Conservation (phyloP, 2,888 invertebrate genomes). For the Athalia cordata region DNA sequence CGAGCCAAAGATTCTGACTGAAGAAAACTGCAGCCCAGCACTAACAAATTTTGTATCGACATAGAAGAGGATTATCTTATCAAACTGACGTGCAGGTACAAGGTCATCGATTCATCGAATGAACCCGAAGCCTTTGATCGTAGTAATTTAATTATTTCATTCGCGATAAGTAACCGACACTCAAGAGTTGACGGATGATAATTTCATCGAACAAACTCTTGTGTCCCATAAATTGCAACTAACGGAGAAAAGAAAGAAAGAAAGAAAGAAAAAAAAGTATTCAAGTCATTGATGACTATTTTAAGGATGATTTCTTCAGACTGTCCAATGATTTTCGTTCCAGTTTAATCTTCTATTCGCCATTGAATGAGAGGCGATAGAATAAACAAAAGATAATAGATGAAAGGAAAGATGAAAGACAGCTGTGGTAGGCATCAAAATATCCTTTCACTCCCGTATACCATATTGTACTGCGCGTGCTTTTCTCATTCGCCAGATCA, state of each 20-base stretch:
- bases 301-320: neutral
- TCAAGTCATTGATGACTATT: neutral
- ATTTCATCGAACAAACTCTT: neutral
- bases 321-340: too few species aligned
- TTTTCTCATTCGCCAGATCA: slow-evolving; percentile 14
- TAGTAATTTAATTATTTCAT: too few species aligned
- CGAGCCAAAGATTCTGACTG: slow-evolving; percentile 74
- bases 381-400: neutral
- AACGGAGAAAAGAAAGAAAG: too few species aligned
- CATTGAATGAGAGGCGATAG: neutral
- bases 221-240: too few species aligned
- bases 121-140: too few species aligned
- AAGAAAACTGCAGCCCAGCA: slow-evolving; percentile 62
- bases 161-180: too few species aligned
- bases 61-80: neutral
- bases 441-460: slow-evolving; percentile 30
- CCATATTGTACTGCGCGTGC: slow-evolving; percentile 3
- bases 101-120: neutral
- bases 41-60: slow-evolving; percentile 57
- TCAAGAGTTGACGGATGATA: neutral
- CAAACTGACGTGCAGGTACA: neutral
- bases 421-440: neutral
- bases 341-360: neutral
- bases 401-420: neutral
- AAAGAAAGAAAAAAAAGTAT: too few species aligned